phyloP scores from a whole-genome alignment of 1,140 invertebrate species.

The Halesus radiatus region DNA sequence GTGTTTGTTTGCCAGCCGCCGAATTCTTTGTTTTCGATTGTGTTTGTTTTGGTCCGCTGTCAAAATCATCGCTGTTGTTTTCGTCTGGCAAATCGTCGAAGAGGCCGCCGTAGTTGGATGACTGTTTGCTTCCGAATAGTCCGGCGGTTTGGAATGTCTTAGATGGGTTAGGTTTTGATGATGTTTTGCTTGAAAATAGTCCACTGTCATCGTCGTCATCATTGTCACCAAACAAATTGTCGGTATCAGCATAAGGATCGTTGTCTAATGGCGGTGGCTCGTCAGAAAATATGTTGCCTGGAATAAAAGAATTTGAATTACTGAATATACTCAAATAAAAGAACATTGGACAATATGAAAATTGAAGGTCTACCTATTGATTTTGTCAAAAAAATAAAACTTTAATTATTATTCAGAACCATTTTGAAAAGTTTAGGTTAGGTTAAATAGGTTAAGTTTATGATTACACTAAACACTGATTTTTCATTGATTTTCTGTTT shows the following conservation, averaged over 20 bases:
- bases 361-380: too few relatives aligned
- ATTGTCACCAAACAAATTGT: slow-evolving; percentile 58
- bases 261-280: slow-evolving; percentile 69
- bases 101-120: slow-evolving; percentile 55
- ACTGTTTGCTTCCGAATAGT: slow-evolving; percentile 34
- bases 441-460: too few relatives aligned
- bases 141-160: slow-evolving; percentile 17
- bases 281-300: slow-evolving; percentile 69
- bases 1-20: not conserved
- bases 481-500: too few relatives aligned
- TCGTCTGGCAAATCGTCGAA: slow-evolving; percentile 59
- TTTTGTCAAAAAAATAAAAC: too few relatives aligned
- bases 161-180: slow-evolving; percentile 4
- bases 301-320: slow-evolving; percentile 42
- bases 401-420: too few relatives aligned
- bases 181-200: slow-evolving; percentile 44
- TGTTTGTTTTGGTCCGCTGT: not conserved
- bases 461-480: too few relatives aligned
- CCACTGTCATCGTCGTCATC: slow-evolving; percentile 59
- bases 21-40: too few relatives aligned
- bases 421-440: too few relatives aligned
- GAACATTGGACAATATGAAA: too few relatives aligned
- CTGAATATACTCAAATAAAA: too few relatives aligned
- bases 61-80: slow-evolving; percentile 10
- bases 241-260: slow-evolving; percentile 5